Evolutionary conservation across 2,113 vertebrate genomes (phyloP).

Genomic region (Mesocricetus auratus): DNA sequence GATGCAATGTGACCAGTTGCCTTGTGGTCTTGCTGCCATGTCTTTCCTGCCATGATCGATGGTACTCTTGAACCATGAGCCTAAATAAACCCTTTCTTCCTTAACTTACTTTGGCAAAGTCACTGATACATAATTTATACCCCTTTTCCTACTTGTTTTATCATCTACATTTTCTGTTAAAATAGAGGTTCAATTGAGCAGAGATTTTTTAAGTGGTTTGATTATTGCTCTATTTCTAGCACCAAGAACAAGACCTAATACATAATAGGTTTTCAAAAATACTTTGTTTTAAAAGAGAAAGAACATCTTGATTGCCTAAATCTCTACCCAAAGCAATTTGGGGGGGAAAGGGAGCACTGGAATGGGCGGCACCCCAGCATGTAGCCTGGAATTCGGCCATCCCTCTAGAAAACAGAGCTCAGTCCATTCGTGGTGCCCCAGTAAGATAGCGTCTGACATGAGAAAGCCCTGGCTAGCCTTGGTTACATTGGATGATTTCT

Average conservation of each 20-base stretch:
- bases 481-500: background rate
- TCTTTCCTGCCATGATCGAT: background rate
- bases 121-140: background rate
- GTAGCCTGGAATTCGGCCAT: rapidly evolving
- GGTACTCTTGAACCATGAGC: background rate
- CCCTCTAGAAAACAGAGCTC: no score
- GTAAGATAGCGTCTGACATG: background rate
- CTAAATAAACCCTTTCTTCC: background rate
- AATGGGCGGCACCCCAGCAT: no score
- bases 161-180: background rate
- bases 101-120: background rate
- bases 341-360: no score
- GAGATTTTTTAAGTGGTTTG: background rate
- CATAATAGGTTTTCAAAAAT: background rate
- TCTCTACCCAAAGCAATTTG: background rate
- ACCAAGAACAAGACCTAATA: background rate
- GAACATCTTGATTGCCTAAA: background rate
- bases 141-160: background rate
- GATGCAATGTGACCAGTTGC: background rate
- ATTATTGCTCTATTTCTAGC: background rate
- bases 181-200: background rate
- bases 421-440: rapidly evolving
- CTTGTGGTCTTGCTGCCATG: background rate
- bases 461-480: background rate
- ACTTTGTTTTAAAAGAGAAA: background rate